These are phyloP conservation scores for Phalacrocorax carbo DNA, from an alignment of 2,113 vertebrate species.

Conservation along the genomic window DNA sequence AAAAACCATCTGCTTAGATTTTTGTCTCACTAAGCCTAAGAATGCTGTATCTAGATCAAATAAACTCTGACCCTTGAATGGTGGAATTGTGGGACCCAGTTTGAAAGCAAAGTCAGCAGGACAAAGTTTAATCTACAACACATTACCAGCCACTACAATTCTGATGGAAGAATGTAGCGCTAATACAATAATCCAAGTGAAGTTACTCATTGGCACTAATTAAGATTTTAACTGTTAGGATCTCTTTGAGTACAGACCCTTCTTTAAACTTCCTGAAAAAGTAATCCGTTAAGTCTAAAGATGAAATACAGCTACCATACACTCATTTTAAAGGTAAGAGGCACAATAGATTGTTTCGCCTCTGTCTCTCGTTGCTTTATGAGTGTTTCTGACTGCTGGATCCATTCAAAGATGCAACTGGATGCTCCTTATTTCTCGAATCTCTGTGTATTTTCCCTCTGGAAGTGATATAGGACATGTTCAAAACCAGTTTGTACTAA, in stretches of 20 bases:
- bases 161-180: not conserved
- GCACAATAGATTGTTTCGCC: accelerated
- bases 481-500: not conserved
- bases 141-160: not conserved
- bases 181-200: not conserved
- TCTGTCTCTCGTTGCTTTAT: not conserved
- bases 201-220: not conserved
- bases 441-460: not conserved
- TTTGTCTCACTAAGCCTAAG: constrained; percentile 30
- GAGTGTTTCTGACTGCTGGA: not conserved
- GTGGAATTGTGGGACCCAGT: not conserved
- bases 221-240: not conserved
- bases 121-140: constrained; percentile 61
- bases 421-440: not conserved
- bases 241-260: not conserved
- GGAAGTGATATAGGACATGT: not conserved
- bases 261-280: not conserved
- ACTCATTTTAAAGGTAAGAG: not conserved
- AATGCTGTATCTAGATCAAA: constrained; percentile 64
- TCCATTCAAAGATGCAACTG: not conserved
- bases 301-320: not conserved
- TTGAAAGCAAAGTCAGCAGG: constrained; percentile 54
- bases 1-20: constrained; percentile 11
- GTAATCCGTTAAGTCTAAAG: not conserved
- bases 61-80: constrained; percentile 67